Percentiles rank a stretch among this genome's conserved stretches.
These are phyloP conservation scores for Pollenia labialis DNA, from an alignment of 2,888 invertebrate species.

Conservation along the genomic window DNA sequence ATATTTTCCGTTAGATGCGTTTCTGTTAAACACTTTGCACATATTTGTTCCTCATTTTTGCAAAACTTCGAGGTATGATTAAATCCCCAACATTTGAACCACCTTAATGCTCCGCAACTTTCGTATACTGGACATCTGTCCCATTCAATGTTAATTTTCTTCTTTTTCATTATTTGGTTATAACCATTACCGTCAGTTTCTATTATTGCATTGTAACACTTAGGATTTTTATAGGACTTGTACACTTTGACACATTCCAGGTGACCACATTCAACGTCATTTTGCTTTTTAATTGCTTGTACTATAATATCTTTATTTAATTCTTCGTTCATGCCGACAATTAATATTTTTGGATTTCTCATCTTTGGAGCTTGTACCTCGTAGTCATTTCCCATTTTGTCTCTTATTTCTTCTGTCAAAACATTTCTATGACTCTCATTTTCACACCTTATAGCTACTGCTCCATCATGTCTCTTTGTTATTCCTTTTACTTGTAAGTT, in stretches of 20 bases:
- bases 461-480: constrained; percentile 1
- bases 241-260: neutral
- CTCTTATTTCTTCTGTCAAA: too few relatives aligned
- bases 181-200: neutral
- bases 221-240: neutral
- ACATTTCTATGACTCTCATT: too few relatives aligned
- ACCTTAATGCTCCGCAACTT: constrained; percentile 37
- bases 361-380: too few relatives aligned
- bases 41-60: too few relatives aligned
- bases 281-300: too few relatives aligned
- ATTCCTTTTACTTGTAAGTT: neutral
- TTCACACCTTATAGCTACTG: neutral
- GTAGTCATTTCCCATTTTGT: too few relatives aligned
- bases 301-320: too few relatives aligned
- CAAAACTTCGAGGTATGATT: constrained; percentile 34
- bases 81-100: constrained; percentile 66
- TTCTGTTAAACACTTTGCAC: too few relatives aligned
- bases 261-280: too few relatives aligned
- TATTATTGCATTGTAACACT: neutral
- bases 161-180: constrained; percentile 27
- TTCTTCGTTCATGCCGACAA: too few relatives aligned
- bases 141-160: constrained; percentile 58
- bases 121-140: constrained; percentile 64
- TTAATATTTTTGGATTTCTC: too few relatives aligned
- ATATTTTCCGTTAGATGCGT: too few relatives aligned